phyloP scores from a whole-genome alignment of 2,888 invertebrate species.

The Drosophila paranaensis region DNA sequence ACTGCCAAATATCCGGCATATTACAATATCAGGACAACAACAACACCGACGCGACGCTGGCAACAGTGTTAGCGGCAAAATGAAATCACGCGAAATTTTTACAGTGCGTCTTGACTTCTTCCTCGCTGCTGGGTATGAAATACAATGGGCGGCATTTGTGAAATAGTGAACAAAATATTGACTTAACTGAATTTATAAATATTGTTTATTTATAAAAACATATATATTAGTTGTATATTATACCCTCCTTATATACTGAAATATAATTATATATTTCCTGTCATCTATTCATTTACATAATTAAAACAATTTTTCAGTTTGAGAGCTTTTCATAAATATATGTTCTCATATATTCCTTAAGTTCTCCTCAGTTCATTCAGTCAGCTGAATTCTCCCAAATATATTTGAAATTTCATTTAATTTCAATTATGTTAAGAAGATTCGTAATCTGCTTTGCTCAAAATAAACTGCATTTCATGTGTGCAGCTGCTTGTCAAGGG shows the following conservation, averaged over 20 bases:
- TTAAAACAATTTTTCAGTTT: no score
- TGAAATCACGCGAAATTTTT: conserved; percentile 78
- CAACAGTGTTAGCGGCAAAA: conserved; percentile 61
- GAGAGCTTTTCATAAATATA: background rate
- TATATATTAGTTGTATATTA: no score
- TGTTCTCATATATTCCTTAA: background rate
- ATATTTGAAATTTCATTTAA: background rate
- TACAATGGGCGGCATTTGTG: conserved; percentile 44
- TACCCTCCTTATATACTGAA: no score
- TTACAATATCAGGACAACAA: conserved; percentile 67
- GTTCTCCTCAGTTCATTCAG: no score
- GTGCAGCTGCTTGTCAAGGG: background rate
- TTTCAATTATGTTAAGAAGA: no score
- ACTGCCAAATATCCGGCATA: conserved; percentile 80
- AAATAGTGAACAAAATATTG: background rate
- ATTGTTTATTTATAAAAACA: no score
- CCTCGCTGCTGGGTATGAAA: conserved; percentile 20
- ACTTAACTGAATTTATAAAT: background rate
- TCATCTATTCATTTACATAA: no score
- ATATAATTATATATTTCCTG: no score
- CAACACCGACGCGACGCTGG: conserved; percentile 29
- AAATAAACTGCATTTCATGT: background rate
- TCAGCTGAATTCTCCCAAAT: background rate
- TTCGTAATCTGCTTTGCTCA: no score
- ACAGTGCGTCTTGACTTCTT: conserved; percentile 63